phyloP scores from a whole-genome alignment of 2,113 vertebrate genomes.

The Stomatorhinus ivindoensis region DNA sequence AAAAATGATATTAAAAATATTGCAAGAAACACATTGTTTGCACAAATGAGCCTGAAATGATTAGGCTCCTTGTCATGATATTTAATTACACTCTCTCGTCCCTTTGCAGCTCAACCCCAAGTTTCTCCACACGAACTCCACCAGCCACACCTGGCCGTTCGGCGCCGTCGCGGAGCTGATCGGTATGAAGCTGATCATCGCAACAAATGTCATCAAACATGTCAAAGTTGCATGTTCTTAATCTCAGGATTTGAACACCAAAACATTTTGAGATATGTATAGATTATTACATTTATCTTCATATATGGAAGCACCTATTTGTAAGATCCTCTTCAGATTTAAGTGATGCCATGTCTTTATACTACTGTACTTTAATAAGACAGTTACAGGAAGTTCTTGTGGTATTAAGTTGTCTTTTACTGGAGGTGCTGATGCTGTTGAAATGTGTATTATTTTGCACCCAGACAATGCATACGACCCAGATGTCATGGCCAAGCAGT shows the following conservation, averaged over 20 bases:
- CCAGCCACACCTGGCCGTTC: conserved; percentile 96
- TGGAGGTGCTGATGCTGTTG: neutral
- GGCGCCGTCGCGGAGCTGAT: conserved; percentile 92
- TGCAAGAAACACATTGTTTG: neutral
- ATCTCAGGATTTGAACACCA: too few relatives aligned
- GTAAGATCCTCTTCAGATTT: neutral
- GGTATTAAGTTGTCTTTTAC: neutral
- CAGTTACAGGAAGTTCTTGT: neutral
- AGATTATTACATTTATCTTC: neutral
- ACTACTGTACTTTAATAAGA: neutral
- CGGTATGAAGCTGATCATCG: conserved; percentile 54
- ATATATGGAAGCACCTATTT: neutral
- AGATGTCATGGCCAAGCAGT: conserved; percentile 83
- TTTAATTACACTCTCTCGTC: neutral
- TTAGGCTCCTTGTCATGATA: neutral
- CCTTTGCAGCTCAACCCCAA: conserved; percentile 77
- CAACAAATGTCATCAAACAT: too few relatives aligned
- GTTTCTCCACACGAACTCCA: conserved; percentile 90
- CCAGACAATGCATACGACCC: conserved; percentile 94
- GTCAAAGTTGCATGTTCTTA: too few relatives aligned
- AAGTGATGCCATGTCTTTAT: neutral
- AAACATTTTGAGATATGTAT: neutral
- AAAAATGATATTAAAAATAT: neutral
- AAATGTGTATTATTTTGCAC: neutral
- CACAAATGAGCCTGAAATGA: neutral